Percentiles rank a stretch among this genome's conserved stretches.
phyloP scores from a whole-genome alignment of 2,888 invertebrate species.

The Hirudinaria manillensis region DNA sequence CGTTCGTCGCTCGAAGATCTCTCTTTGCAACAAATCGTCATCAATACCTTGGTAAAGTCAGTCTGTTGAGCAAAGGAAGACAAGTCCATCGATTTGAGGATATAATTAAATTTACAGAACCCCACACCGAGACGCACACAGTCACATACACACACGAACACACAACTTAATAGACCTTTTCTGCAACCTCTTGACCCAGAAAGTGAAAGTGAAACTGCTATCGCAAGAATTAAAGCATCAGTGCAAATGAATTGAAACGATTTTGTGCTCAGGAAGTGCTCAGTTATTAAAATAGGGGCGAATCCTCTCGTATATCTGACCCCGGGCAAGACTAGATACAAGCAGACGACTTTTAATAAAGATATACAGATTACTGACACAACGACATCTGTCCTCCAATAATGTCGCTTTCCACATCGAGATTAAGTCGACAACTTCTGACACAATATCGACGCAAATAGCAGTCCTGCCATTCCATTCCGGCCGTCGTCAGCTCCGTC shows the following conservation, averaged over 20 bases:
- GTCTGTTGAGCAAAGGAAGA: too few relatives aligned
- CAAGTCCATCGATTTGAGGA: too few relatives aligned
- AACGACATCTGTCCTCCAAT: constrained; percentile 12
- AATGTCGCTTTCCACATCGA: neutral
- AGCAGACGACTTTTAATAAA: constrained; percentile 1
- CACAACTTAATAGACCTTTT: neutral
- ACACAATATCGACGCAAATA: neutral
- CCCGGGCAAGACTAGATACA: neutral
- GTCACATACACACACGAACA: neutral
- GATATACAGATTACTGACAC: constrained; percentile 1
- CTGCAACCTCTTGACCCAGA: neutral
- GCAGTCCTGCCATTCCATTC: neutral
- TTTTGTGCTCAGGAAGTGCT: too few relatives aligned
- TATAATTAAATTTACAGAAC: constrained; percentile 2
- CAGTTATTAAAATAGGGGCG: neutral
- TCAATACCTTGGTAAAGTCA: too few relatives aligned
- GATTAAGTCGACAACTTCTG: too few relatives aligned
- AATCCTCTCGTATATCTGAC: neutral
- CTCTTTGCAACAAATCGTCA: too few relatives aligned
- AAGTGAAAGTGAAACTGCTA: neutral
- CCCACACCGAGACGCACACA: constrained; percentile 8
- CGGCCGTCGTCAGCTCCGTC: neutral
- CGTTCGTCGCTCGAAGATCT: too few relatives aligned
- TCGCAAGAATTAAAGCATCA: too few relatives aligned
- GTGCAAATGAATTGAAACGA: too few relatives aligned